A percentile compares a stretch with the other conserved stretches of the same genome.
phyloP scores from a whole-genome alignment of 2,797 vertebrate genomes.

The Limosa lapponica region DNA sequence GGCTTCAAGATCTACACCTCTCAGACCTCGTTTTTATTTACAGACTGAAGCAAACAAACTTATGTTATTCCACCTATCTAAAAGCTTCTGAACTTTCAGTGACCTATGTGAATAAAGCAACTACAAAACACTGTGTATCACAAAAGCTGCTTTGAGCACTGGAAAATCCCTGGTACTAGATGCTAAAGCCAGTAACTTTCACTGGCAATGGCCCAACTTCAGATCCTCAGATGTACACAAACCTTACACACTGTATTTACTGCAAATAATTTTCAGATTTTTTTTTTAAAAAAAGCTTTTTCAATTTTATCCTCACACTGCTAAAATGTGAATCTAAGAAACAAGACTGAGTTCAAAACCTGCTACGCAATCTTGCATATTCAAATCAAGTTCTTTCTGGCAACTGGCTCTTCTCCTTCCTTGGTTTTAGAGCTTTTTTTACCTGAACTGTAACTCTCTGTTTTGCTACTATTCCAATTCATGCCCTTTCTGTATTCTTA shows the following conservation, averaged over 20 bases:
- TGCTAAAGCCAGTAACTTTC: neutral
- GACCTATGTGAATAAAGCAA: neutral
- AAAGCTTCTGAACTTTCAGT: neutral
- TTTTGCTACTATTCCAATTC: neutral
- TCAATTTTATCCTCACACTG: neutral
- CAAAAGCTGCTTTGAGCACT: neutral
- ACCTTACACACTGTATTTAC: neutral
- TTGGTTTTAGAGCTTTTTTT: neutral
- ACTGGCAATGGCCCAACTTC: neutral
- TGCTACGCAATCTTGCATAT: neutral
- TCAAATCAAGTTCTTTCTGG: neutral
- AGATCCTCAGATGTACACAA: neutral
- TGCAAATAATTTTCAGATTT: neutral
- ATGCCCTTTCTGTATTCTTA: neutral
- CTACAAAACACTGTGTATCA: neutral
- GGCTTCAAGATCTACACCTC: neutral
- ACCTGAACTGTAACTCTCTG: neutral
- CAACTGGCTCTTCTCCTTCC: neutral
- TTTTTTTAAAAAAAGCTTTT: neutral
- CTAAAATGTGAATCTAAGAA: neutral
- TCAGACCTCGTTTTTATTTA: neutral
- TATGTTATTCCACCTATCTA: neutral
- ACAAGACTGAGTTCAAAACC: neutral
- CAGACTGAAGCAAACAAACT: neutral
- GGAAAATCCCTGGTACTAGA: neutral